phyloP scores from a whole-genome alignment of 2,797 vertebrate genomes.

The Pampus argenteus region DNA sequence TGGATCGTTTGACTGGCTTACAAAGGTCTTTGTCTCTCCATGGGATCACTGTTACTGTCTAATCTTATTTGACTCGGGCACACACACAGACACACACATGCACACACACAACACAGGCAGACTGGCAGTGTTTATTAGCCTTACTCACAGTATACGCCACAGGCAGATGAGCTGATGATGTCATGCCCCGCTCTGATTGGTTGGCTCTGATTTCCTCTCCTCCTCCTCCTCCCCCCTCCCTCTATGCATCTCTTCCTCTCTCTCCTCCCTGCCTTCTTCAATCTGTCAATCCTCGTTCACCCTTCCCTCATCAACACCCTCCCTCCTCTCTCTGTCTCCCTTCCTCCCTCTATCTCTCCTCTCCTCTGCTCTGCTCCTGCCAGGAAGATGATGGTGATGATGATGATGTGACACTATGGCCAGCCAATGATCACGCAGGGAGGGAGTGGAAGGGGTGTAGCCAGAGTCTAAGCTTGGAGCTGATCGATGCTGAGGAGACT shows the following conservation, averaged over 20 bases:
- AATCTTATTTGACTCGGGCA: conserved; percentile 46
- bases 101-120: conserved; percentile 25
- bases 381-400: conserved; percentile 80
- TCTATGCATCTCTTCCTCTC: conserved; percentile 26
- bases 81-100: conserved; percentile 17
- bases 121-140: conserved; percentile 58
- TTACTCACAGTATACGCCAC: conserved; percentile 62
- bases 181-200: conserved; percentile 83
- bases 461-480: conserved; percentile 85
- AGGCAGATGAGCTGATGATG: conserved; percentile 78
- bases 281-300: conserved; percentile 53
- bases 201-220: conserved; percentile 44
- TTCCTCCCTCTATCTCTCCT: conserved; percentile 26
- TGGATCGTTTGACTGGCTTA: no score
- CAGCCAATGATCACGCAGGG: conserved; percentile 77
- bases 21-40: conserved; percentile 20
- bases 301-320: conserved; percentile 49
- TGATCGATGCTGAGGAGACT: conserved; percentile 90
- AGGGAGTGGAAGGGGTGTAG: conserved; percentile 86
- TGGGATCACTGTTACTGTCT: conserved; percentile 31
- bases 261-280: conserved; percentile 41
- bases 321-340: conserved; percentile 20
- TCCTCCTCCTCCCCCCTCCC: conserved; percentile 14
- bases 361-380: conserved; percentile 71
- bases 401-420: conserved; percentile 84